These are phyloP conservation scores for Astropecten irregularis DNA, from an alignment of 53 echinoderm and acorn worm species.

Conservation along the genomic window DNA sequence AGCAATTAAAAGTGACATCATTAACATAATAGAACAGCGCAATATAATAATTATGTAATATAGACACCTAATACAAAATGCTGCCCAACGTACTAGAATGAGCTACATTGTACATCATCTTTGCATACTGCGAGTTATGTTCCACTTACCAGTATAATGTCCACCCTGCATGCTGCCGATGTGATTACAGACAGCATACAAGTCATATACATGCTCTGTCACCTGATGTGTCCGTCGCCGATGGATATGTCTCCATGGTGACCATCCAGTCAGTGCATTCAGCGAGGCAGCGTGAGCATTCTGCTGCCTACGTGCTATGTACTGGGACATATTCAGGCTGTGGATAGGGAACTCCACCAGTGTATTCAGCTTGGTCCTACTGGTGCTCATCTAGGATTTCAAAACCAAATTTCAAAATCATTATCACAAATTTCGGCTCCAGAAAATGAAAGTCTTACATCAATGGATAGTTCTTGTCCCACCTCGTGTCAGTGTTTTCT, in stretches of 20 bases:
- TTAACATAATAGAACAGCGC: too few relatives aligned
- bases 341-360: constrained; percentile 85
- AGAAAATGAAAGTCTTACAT: background rate
- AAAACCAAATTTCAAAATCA: background rate
- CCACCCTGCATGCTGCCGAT: constrained; percentile 90
- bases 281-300: constrained; percentile 67
- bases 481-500: too few relatives aligned
- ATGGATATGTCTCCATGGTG: constrained; percentile 84
- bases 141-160: constrained; percentile 85
- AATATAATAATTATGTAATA: too few relatives aligned
- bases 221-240: constrained; percentile 57
- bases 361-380: constrained; percentile 81
- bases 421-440: background rate
- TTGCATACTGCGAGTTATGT: too few relatives aligned
- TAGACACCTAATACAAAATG: too few relatives aligned
- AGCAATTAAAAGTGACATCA: too few relatives aligned
- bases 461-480: background rate
- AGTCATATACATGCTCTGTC: constrained; percentile 81
- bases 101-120: too few relatives aligned
- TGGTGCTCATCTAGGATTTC: constrained; percentile 73
- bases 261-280: constrained; percentile 89
- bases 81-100: too few relatives aligned
- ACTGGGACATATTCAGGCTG: constrained; percentile 83
- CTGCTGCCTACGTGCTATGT: constrained; percentile 76
- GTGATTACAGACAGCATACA: constrained; percentile 97